Evolutionary conservation across 1,140 invertebrate species (phyloP), one percentile per base, ranked within the genome.

Genomic region (Drosophila elegans): DNA sequence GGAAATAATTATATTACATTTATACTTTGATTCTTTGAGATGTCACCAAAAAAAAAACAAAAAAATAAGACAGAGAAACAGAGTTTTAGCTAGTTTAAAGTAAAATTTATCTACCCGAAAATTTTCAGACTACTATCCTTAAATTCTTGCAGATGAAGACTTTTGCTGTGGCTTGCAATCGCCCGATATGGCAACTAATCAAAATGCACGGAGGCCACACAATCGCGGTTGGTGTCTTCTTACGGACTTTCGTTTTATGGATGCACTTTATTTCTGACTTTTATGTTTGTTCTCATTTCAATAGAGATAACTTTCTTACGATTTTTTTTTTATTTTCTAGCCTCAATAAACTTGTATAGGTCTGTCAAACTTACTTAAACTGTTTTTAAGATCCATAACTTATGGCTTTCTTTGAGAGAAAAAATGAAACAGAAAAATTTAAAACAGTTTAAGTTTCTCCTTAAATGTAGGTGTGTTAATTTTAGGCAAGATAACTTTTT

Each of bases 121-220:
- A 53, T 63, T 32, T 39, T 76, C 29, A 76, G 54, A 25, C 29
- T 32, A 36, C 56, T 49, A 53, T 29, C 36, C 54, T 56, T 51
- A 29, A 12, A 63, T 78, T 95, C 94, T 96, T 96, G 93, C 96
- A 97, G 96, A 97, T 96, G 95, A 96, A 92, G 96, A 96, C 94
- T 96, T 96, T 94, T 97, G 96, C 95, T 96, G 96, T 94, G 96
- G 95, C 92, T 94, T 96, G 93, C 95, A 94, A 91, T 95, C 95
- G 84, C 96, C 96, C 82, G 95, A 95, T 93, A 95, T 96, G 92
- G 93, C 93, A 77, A 93, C 93, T 78, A 90, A 92, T 83, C 86
- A 92, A 82, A 91, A 91, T 85, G 76, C 78, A 52, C 80, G 88
- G 88, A 90, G 91, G 78, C 78, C 91, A 85, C 91, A 92, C 44